Base-by-base conservation (phyloP, 2,113 vertebrate species). In the Ancistrus triradiatus region DNA sequence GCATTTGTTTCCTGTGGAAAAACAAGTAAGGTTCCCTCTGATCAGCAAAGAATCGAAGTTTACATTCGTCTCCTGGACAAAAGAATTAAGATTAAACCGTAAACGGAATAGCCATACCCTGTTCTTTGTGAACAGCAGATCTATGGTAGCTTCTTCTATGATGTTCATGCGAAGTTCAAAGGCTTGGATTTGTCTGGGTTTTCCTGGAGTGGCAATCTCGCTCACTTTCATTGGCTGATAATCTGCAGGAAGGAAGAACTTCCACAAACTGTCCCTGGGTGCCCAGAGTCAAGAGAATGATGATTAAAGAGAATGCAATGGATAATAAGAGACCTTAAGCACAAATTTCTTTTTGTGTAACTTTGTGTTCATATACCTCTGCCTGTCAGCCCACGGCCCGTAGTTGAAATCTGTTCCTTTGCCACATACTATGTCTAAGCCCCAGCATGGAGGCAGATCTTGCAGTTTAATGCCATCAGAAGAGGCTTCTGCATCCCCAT, bases 351-450 rank as follows among this genome's bases (percentile, higher is more conserved):
- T n/a, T n/a, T n/a, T n/a, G n/a, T n/a, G n/a, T n/a, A n/a, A n/a
- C n/a, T 25, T 37, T 27, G 2, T 46, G 11, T 22, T 9, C 11
- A 25, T 44, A n/a, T 27, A 97, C 96, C 96, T 96, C 79, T 99
- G 95, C 21, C 95, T 90, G 57, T 99, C 96, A 4, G 92, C 95
- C 96, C 96, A 99, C 0, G 95, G 96, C 2, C 96, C 96, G 13
- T 99, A 99, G 81, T 99, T 99, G 80, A 99, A 96, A 62, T 98
- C 95, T 4, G 95, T 99, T 80, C 95, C 96, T 88, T 98, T 99
- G 0, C 95, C 96, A 82, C 95, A 99, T 63, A 98, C 95, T 9
- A 99, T 97, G 68, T 99, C 96, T 70, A 99, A 82, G 55, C 96
- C 96, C 95, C 95, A 97, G 40, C 96, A 99, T 0, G 96, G 96